Conservation (phyloP, 2,797 vertebrate genomes). For the Carcharodon carcharias region DNA sequence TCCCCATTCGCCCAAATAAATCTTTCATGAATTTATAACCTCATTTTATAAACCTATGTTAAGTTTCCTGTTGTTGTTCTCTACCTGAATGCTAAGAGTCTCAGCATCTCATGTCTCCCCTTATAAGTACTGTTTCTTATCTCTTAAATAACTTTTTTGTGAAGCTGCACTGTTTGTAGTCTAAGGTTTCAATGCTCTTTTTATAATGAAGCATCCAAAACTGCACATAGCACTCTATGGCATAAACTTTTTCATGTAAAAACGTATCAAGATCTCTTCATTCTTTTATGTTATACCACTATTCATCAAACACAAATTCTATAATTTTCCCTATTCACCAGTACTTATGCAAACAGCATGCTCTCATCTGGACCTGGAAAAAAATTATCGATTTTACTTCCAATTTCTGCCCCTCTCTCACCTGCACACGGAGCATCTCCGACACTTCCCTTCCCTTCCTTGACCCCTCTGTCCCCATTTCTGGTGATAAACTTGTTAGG, state of each 20-base stretch:
- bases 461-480: no score
- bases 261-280: not conserved
- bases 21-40: not conserved
- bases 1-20: not conserved
- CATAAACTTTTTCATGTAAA: not conserved
- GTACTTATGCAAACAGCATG: not conserved
- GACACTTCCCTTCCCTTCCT: no score
- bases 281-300: not conserved
- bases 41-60: not conserved
- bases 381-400: no score
- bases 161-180: not conserved
- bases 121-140: not conserved
- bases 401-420: no score
- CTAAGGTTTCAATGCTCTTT: not conserved
- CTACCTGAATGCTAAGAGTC: not conserved
- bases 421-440: no score
- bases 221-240: not conserved
- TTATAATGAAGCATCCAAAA: not conserved
- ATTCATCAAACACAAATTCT: not conserved
- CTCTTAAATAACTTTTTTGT: not conserved
- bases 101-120: not conserved
- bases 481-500: no score
- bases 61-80: not conserved
- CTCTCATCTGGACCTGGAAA: no score
- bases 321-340: not conserved